Conservation (phyloP, 2,888 invertebrate genomes). For the Plebejus argus region DNA sequence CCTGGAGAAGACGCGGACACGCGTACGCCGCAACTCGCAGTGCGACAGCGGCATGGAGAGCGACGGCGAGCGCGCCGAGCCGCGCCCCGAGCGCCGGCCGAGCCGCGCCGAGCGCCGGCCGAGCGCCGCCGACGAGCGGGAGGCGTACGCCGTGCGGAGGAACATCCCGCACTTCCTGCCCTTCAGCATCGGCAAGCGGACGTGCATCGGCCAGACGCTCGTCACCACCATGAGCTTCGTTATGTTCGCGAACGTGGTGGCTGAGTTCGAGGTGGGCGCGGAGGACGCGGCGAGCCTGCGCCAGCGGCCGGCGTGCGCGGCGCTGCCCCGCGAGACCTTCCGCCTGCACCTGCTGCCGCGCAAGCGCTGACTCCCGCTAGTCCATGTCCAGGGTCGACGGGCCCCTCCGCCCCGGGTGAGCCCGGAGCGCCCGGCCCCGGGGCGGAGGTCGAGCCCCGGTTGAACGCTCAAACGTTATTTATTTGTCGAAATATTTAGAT, state of each 20-base stretch:
- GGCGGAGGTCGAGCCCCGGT: slow-evolving; percentile 11
- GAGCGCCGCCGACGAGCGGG: slow-evolving; percentile 57
- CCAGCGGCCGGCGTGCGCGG: slow-evolving; percentile 85
- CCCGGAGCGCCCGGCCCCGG: neutral
- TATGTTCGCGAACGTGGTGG: slow-evolving; percentile 86
- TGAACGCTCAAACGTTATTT: slow-evolving; percentile 54
- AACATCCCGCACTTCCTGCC: slow-evolving; percentile 89
- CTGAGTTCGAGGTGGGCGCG: slow-evolving; percentile 84
- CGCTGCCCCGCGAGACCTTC: slow-evolving; percentile 87
- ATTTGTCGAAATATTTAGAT: slow-evolving; percentile 47
- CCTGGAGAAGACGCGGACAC: slow-evolving; percentile 72
- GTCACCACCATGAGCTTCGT: slow-evolving; percentile 89
- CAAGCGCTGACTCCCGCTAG: slow-evolving; percentile 53
- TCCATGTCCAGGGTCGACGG: neutral
- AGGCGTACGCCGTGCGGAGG: slow-evolving; percentile 67
- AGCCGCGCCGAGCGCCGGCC: slow-evolving; percentile 33
- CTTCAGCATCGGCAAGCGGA: slow-evolving; percentile 92
- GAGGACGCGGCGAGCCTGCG: slow-evolving; percentile 75
- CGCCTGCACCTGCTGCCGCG: slow-evolving; percentile 82
- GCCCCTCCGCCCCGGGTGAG: neutral
- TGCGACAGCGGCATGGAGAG: slow-evolving; percentile 82
- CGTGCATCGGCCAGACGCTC: slow-evolving; percentile 91
- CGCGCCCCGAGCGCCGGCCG: slow-evolving; percentile 41
- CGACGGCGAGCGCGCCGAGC: slow-evolving; percentile 59
- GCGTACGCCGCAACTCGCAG: slow-evolving; percentile 66